Conservation (phyloP, 2,888 invertebrate species). For the Cryptocephalus primarius region DNA sequence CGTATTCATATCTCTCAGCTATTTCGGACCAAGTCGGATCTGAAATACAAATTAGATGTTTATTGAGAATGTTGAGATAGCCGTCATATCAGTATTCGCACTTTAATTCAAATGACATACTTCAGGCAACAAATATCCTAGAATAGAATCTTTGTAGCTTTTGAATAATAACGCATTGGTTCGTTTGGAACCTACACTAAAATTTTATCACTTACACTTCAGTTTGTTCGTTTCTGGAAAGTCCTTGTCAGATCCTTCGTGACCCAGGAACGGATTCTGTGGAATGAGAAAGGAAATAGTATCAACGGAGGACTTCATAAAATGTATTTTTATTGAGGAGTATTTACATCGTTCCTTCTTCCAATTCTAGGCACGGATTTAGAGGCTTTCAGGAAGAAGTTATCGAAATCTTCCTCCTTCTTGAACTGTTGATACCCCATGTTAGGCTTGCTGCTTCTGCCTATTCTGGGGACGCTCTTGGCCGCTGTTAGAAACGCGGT, state of each 20-base stretch:
- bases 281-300: neutral
- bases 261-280: neutral
- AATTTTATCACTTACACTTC: neutral
- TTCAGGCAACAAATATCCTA: no score
- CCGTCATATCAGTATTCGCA: no score
- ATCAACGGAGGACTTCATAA: neutral
- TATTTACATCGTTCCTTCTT: conserved; percentile 28
- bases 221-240: neutral
- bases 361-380: conserved; percentile 41
- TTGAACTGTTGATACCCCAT: conserved; percentile 25
- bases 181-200: no score
- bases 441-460: conserved; percentile 23
- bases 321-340: neutral
- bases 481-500: conserved; percentile 30
- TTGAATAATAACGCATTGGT: no score
- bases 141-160: no score
- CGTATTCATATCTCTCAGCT: conserved; percentile 29
- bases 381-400: conserved; percentile 40
- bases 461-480: conserved; percentile 33
- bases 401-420: conserved; percentile 19
- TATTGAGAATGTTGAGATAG: no score
- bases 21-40: conserved; percentile 30
- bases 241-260: conserved; percentile 1
- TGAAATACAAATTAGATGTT: conserved; percentile 11
- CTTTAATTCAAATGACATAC: no score